Evolutionary conservation across 2,888 invertebrate species (phyloP).

Genomic region (Zygothrica quintamaculata): DNA sequence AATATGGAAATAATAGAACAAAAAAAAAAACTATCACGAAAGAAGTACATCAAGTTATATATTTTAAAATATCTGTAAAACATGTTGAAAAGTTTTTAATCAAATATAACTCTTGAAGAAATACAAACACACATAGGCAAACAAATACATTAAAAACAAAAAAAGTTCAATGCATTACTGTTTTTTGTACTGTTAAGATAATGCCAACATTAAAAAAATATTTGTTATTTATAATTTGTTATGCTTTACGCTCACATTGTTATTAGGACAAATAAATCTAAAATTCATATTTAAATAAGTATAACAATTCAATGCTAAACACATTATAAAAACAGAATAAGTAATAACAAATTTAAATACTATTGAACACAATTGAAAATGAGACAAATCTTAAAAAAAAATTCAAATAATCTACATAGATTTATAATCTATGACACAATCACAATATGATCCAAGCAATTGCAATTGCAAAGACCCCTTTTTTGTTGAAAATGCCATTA

Average conservation of each 20-base stretch:
- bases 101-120: too few species aligned
- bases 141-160: too few species aligned
- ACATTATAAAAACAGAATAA: neutral
- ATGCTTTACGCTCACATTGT: conserved; percentile 77
- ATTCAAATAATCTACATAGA: neutral
- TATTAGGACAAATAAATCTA: conserved; percentile 78
- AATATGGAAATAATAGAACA: conserved; percentile 38
- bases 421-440: too few species aligned
- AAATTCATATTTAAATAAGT: conserved; percentile 46
- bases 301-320: conserved; percentile 18
- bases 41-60: too few species aligned
- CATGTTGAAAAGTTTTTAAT: too few species aligned
- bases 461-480: conserved; percentile 4
- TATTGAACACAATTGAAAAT: too few species aligned
- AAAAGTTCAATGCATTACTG: too few species aligned
- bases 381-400: conserved; percentile 2
- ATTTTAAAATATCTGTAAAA: too few species aligned
- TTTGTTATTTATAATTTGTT: conserved; percentile 74
- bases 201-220: too few species aligned
- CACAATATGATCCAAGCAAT: neutral
- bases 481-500: conserved; percentile 20
- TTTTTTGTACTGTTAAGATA: too few species aligned
- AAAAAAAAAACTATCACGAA: too few species aligned
- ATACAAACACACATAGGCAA: too few species aligned
- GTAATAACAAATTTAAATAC: neutral